A percentile compares a stretch with the other conserved stretches of the same genome.
These are phyloP conservation scores for Oscheius sp. DNA, from an alignment of 1,140 invertebrate species.

Conservation along the genomic window DNA sequence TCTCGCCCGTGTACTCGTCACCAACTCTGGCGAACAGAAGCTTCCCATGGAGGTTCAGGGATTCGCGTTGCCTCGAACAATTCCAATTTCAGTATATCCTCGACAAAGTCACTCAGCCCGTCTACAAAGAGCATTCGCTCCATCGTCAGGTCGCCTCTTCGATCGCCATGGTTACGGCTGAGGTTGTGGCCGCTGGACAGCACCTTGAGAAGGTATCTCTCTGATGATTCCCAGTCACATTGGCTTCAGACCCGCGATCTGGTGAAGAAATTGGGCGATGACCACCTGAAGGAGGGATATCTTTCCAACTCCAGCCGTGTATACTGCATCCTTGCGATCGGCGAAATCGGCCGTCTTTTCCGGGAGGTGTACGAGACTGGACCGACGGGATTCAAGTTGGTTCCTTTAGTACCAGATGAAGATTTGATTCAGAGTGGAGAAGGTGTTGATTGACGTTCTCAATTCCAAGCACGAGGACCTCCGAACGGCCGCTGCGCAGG, in stretches of 20 bases:
- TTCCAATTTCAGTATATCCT: slow-evolving; percentile 71
- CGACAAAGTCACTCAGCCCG: slow-evolving; percentile 70
- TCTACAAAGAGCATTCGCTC: slow-evolving; percentile 62
- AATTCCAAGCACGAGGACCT: slow-evolving; percentile 68
- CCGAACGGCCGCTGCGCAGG: slow-evolving; percentile 91
- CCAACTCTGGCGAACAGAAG: too few relatives aligned
- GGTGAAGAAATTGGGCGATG: slow-evolving; percentile 58
- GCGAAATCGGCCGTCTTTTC: slow-evolving; percentile 80
- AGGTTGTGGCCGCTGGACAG: slow-evolving; percentile 9
- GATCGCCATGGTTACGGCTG: slow-evolving; percentile 50
- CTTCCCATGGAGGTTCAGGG: slow-evolving; percentile 78
- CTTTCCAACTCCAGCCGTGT: too few relatives aligned
- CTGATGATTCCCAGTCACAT: neutral
- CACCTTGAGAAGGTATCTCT: slow-evolving; percentile 21
- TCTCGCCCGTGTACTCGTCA: too few relatives aligned
- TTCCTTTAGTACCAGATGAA: too few relatives aligned
- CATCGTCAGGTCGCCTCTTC: slow-evolving; percentile 62
- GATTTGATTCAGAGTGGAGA: slow-evolving; percentile 61
- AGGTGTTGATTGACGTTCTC: slow-evolving; percentile 66
- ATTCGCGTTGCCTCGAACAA: slow-evolving; percentile 65
- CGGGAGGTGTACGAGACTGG: slow-evolving; percentile 45
- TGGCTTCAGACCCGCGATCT: slow-evolving; percentile 52
- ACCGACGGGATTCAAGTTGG: too few relatives aligned
- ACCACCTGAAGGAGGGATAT: slow-evolving; percentile 63
- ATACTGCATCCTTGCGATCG: slow-evolving; percentile 86